A percentile compares a stretch with the other conserved stretches of the same genome.
Evolutionary conservation across 2,888 invertebrate species (phyloP).

Genomic region (Thymelicus acteon): DNA sequence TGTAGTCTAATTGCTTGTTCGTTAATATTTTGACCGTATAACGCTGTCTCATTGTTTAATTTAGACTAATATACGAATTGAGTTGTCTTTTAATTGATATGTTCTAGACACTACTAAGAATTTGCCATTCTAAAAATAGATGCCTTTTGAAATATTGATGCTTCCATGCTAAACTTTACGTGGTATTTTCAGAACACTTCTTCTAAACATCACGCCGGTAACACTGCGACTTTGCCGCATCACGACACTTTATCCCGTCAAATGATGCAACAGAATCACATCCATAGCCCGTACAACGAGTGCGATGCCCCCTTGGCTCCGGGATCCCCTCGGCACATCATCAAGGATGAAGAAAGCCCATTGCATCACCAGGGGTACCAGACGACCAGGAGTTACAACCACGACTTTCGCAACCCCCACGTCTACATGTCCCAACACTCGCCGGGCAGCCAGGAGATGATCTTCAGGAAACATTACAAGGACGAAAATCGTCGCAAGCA

Average conservation of each 20-base stretch:
- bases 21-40: conserved; percentile 31
- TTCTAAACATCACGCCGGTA: conserved; percentile 91
- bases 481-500: conserved; percentile 75
- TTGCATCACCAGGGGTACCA: conserved; percentile 77
- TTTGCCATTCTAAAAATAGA: background rate
- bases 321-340: conserved; percentile 75
- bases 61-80: conserved; percentile 39
- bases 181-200: conserved; percentile 89
- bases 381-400: conserved; percentile 78
- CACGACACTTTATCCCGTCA: conserved; percentile 84
- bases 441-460: conserved; percentile 78
- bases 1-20: conserved; percentile 26
- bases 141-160: background rate
- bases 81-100: conserved; percentile 46
- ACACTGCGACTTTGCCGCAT: conserved; percentile 87
- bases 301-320: conserved; percentile 76
- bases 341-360: conserved; percentile 75
- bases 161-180: background rate
- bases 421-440: conserved; percentile 80
- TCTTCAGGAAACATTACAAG: conserved; percentile 77
- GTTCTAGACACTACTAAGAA: conserved; percentile 19
- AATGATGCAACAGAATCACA: conserved; percentile 77
- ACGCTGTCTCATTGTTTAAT: conserved; percentile 28
- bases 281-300: conserved; percentile 84
- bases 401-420: conserved; percentile 78